Evolutionary conservation across 2,113 vertebrate species (phyloP).

Genomic region (Vidua macroura): DNA sequence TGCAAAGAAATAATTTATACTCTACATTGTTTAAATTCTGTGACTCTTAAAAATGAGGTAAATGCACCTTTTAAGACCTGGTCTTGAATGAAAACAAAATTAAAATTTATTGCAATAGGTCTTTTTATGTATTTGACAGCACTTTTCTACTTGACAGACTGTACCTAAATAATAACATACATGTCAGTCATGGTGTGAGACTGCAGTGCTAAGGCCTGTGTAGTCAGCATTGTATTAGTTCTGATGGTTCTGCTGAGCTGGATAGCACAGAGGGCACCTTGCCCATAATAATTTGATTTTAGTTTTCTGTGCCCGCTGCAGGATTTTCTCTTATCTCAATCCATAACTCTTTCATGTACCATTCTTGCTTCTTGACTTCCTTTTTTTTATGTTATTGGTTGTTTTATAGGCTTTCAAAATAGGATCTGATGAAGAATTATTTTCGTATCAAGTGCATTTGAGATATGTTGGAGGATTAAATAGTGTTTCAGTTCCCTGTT

Average conservation of each 20-base stretch:
- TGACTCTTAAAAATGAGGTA: background rate
- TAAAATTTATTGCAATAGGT: background rate
- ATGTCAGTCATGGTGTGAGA: background rate
- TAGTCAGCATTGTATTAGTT: background rate
- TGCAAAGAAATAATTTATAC: background rate
- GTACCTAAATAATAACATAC: background rate
- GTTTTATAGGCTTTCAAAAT: background rate
- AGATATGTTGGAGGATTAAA: background rate
- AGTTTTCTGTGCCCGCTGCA: background rate
- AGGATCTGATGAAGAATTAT: background rate
- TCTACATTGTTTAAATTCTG: rapidly evolving
- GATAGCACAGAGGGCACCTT: background rate
- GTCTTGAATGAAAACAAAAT: background rate
- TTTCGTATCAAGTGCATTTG: rapidly evolving
- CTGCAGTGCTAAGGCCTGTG: background rate
- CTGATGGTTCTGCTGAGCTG: background rate
- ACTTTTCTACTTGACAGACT: background rate
- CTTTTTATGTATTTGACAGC: background rate
- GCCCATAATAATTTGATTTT: background rate
- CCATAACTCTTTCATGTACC: rapidly evolving
- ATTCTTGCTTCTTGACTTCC: background rate
- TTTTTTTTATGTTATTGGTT: background rate
- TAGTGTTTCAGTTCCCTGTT: background rate
- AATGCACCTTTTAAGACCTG: rapidly evolving
- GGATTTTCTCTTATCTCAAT: background rate